Evolutionary conservation across 2,113 vertebrate species (phyloP), one percentile per base, ranked within the genome.

Genomic region (Tachuris rubrigastra): DNA sequence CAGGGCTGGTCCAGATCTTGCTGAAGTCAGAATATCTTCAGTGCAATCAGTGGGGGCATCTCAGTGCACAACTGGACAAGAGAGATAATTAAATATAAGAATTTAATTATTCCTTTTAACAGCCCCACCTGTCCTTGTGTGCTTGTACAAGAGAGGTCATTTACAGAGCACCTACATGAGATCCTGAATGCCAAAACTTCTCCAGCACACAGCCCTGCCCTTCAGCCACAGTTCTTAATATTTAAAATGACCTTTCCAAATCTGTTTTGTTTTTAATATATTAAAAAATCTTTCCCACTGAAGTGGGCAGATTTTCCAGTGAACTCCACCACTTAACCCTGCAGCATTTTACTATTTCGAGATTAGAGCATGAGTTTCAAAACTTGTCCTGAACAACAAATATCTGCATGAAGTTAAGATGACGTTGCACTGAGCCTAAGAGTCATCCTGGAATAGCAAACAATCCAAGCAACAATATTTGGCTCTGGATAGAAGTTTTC

Each of bases 301-400:
- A 86, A 93, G 72, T 12, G 56, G 81, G 73, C 5, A 50, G 93
- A 93, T 96, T 95, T 96, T 95, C 91, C 95, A 93, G 84, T 84
- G 86, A 92, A 77, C 76, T 92, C 93, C 73, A 92, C 76, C 80
- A 81, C 55, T 95, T 85, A 96, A 95, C 95, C 91, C 83, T 92
- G 93, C 76, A 89, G 84, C 89, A 10, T 84, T 96, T 93, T 93
- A 63, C 94, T 97, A 96, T 97, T 97, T 95, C 65, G 3, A 95
- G 95, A 58, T 81, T 28, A 37, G 21, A 90, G 83, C 46, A 71
- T 0, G 59, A 65, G 74, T 71, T 95, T 84, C 73, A 81, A 72
- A 84, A 60, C 60, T 67, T 46, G 25, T 82, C 74, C 81, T 30
- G 60, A 75, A 30, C 66, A 79, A 82, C 52, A 94, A 95, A 92